Percentiles rank a stretch among this genome's conserved stretches.
Evolutionary conservation across 1,140 invertebrate genomes (phyloP).

Genomic region (Zaprionus nigranus): DNA sequence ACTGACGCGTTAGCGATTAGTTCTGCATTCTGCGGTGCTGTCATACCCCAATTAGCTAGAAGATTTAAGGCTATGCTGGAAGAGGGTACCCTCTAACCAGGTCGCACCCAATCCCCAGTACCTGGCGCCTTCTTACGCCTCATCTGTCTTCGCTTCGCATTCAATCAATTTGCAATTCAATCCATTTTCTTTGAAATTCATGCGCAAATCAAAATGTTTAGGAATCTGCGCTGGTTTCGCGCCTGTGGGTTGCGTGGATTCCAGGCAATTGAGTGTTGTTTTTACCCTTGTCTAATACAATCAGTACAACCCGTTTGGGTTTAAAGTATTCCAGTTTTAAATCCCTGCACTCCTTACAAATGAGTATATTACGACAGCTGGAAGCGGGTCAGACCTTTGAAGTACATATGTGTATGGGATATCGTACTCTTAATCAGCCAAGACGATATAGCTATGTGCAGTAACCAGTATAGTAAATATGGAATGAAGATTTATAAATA

Average conservation of each 20-base stretch:
- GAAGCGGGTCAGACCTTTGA: background rate
- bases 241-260: background rate
- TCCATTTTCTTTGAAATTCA: conserved; percentile 31
- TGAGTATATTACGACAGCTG: conserved; percentile 1
- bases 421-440: background rate
- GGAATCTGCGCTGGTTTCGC: conserved; percentile 6
- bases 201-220: conserved; percentile 30
- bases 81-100: background rate
- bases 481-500: background rate
- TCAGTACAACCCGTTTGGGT: background rate
- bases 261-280: background rate
- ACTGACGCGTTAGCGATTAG: conserved; percentile 42
- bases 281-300: conserved; percentile 5
- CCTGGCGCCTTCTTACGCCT: background rate
- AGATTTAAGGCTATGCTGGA: conserved; percentile 11
- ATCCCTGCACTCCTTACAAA: background rate
- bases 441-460: background rate
- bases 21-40: conserved; percentile 50
- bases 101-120: background rate
- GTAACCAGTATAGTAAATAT: background rate
- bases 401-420: background rate
- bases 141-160: conserved; percentile 1
- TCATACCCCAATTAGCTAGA: conserved; percentile 77
- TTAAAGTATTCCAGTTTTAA: conserved; percentile 1
- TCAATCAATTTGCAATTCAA: conserved; percentile 52